A percentile compares a stretch with the other conserved stretches of the same genome.
Evolutionary conservation across 1,140 invertebrate genomes (phyloP).

Genomic region (Agrypnia vestita): DNA sequence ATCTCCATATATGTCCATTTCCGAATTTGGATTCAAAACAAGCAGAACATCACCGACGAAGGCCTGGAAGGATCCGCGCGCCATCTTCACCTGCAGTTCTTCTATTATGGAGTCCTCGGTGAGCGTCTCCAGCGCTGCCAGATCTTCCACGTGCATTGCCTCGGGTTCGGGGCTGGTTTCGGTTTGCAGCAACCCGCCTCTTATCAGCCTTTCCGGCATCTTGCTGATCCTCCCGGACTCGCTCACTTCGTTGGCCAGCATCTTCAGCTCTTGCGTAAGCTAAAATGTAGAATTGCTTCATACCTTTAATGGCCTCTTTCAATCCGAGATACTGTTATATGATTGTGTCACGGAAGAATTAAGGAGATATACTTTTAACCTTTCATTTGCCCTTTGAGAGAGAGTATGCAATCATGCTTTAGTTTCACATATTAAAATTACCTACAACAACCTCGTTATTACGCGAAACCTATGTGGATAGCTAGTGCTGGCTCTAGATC

Average conservation of each 20-base stretch:
- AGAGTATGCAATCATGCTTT: background rate
- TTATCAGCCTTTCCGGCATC: constrained; percentile 78
- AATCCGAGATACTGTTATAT: background rate
- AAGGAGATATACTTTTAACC: constrained; percentile 2
- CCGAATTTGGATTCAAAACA: constrained; percentile 88
- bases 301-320: no score
- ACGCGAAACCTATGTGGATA: background rate
- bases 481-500: background rate
- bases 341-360: background rate
- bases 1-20: constrained; percentile 79
- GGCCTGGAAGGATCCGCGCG: constrained; percentile 84
- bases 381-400: background rate
- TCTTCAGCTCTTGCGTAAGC: constrained; percentile 78
- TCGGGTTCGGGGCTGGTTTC: constrained; percentile 75
- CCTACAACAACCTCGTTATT: background rate
- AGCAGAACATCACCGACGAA: constrained; percentile 93
- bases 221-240: constrained; percentile 66
- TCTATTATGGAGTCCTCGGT: constrained; percentile 86
- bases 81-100: constrained; percentile 82
- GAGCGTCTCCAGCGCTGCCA: constrained; percentile 85
- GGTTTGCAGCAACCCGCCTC: constrained; percentile 75
- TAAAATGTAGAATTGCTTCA: constrained; percentile 56
- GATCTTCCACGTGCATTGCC: constrained; percentile 87
- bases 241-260: constrained; percentile 70
- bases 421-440: constrained; percentile 24